Percentiles rank a stretch among this genome's conserved stretches.
Evolutionary conservation across 2,888 invertebrate genomes (phyloP).

Genomic region (Melieria omissa): DNA sequence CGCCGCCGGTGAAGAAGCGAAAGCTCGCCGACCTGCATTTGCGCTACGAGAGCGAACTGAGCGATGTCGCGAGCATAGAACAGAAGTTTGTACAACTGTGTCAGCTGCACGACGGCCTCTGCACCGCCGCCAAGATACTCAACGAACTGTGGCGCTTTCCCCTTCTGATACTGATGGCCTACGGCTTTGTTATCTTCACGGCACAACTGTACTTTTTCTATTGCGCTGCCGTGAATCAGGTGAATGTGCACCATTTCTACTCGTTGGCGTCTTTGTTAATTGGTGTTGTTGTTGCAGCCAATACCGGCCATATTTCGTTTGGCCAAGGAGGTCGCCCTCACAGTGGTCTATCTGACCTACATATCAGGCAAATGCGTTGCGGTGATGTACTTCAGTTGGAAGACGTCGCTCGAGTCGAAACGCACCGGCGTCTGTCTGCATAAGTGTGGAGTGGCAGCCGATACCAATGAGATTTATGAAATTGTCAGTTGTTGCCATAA

Average conservation of each 20-base stretch:
- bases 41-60: constrained; percentile 52
- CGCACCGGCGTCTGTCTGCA: constrained; percentile 65
- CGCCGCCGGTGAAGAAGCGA: too few species aligned
- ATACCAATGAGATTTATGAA: constrained; percentile 64
- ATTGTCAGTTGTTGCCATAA: constrained; percentile 51
- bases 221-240: constrained; percentile 60
- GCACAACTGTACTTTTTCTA: constrained; percentile 66
- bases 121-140: constrained; percentile 61
- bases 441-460: constrained; percentile 63
- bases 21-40: too few species aligned
- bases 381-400: constrained; percentile 64
- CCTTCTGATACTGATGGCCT: constrained; percentile 64
- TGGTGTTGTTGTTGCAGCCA: constrained; percentile 37
- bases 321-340: constrained; percentile 57
- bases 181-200: constrained; percentile 64
- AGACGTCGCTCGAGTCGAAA: constrained; percentile 62
- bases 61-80: constrained; percentile 55
- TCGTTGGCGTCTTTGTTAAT: too few species aligned
- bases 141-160: constrained; percentile 65
- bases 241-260: constrained; percentile 25
- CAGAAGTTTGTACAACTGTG: constrained; percentile 61
- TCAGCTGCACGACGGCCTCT: constrained; percentile 65
- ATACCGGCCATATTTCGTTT: constrained; percentile 64
- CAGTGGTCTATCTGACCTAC: constrained; percentile 56
- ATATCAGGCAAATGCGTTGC: constrained; percentile 63